Conservation (phyloP, 30 jellyfish, hydroid and myxozoan species). For the Aurelia aurita region DNA sequence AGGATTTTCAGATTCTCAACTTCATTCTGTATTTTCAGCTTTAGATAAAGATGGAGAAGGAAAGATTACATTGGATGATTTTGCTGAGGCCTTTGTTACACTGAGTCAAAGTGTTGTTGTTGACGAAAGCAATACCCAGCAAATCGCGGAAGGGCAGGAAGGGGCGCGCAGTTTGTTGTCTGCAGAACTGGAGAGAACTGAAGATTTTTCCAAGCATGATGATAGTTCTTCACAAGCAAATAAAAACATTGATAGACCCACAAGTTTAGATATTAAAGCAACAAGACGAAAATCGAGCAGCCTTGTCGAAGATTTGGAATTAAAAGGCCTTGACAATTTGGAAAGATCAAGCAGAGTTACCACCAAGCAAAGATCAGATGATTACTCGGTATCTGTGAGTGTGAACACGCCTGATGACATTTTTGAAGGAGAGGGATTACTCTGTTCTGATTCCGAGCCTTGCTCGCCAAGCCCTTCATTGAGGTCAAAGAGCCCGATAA, state of each 20-base stretch:
- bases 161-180: conserved; percentile 19
- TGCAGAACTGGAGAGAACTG: conserved; percentile 9
- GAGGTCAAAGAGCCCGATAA: conserved; percentile 2
- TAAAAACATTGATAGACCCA: background rate
- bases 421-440: conserved; percentile 73
- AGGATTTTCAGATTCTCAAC: conserved; percentile 54
- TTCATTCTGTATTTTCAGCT: conserved; percentile 57
- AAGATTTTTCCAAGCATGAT: background rate
- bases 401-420: conserved; percentile 28
- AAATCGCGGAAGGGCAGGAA: too few relatives aligned
- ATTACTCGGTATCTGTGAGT: background rate
- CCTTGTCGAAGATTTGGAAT: too few relatives aligned
- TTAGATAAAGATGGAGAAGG: conserved; percentile 74
- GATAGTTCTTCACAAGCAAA: background rate
- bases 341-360: too few relatives aligned
- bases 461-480: conserved; percentile 42
- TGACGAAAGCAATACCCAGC: background rate
- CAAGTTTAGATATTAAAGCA: too few relatives aligned
- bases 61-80: conserved; percentile 56
- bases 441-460: conserved; percentile 24
- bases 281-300: too few relatives aligned
- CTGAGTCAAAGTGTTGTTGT: background rate
- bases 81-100: conserved; percentile 67
- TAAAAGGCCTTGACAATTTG: too few relatives aligned
- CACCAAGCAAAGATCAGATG: too few relatives aligned